These are phyloP conservation scores for Stichopus horrens DNA, from an alignment of 53 echinoderm and acorn worm species.

Conservation along the genomic window DNA sequence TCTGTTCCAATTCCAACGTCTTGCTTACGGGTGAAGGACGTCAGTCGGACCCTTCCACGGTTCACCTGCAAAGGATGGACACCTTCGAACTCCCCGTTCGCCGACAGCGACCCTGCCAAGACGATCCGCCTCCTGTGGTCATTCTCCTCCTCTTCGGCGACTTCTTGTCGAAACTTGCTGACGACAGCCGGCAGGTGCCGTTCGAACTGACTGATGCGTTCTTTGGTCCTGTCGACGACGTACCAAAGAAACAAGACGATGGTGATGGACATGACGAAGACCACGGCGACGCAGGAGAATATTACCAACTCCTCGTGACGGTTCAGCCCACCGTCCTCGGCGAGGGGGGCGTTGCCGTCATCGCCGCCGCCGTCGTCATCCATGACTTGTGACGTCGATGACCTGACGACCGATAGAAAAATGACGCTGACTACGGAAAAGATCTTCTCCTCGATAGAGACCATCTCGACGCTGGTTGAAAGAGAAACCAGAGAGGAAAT, in stretches of 20 bases:
- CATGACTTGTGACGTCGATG: neutral
- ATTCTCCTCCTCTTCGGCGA: slow-evolving; percentile 32
- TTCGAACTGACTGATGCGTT: slow-evolving; percentile 63
- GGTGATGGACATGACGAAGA: slow-evolving; percentile 53
- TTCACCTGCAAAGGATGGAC: neutral
- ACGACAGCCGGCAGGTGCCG: slow-evolving; percentile 64
- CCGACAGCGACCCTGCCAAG: slow-evolving; percentile 45
- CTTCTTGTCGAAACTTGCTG: slow-evolving; percentile 56
- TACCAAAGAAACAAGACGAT: slow-evolving; percentile 73
- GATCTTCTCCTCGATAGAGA: too few relatives aligned
- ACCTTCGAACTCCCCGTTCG: neutral
- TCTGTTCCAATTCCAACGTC: slow-evolving; percentile 40
- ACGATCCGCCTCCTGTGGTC: slow-evolving; percentile 18
- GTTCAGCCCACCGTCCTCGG: slow-evolving; percentile 66
- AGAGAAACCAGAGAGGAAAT: too few relatives aligned
- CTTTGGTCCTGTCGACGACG: slow-evolving; percentile 66
- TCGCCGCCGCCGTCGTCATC: neutral
- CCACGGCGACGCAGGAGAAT: slow-evolving; percentile 61
- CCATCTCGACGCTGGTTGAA: neutral
- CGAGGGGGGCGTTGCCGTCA: neutral
- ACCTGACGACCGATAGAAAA: neutral
- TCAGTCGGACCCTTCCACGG: slow-evolving; percentile 23
- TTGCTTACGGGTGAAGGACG: slow-evolving; percentile 28
- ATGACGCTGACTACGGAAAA: neutral
- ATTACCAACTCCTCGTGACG: slow-evolving; percentile 76